Evolutionary conservation across 2,113 vertebrate genomes (phyloP), one percentile per base, ranked within the genome.

Genomic region (Paratilapia polleni): DNA sequence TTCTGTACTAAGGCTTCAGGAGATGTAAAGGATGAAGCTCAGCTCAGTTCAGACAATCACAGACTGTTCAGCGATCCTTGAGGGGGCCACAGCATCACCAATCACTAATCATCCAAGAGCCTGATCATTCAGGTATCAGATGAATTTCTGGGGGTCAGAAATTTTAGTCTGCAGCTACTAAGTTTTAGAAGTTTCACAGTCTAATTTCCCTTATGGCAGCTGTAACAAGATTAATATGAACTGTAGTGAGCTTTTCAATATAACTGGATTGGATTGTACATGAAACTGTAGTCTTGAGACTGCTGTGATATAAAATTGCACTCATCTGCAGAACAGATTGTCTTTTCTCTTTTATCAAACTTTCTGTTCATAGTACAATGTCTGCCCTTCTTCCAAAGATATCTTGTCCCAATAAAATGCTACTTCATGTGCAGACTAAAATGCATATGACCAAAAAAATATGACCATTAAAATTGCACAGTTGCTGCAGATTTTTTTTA

Each of bases 161-260:
- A 58, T 61, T 61, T 60, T 61, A 17, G 10, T 28, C 11, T 49
- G 76, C 13, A 49, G 58, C 41, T 41, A 49, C 41, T 70, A 6
- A 22, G 58, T 78, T 78, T 47, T 14, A 61, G 58, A 43, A 61
- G 76, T 78, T 78, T 60, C 41, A 34, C 41, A 49, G 58, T 31
- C 36, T 78, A 60, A 78, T 78, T 78, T 78, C 76, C 41, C 76
- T 78, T 54, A 73, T n/a, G 41, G 41, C 12, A 1, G 24, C 76
- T 62, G 58, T 78, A n/a, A 61, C 41, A 34, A 31, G 58, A 49
- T 61, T 60, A 62, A 43, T 61, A 34, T 61, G n/a, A n/a, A 12
- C 24, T 77, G 75, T 26, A 47, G 56, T 43, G 36, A 77, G 57
- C 38, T 77, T 77, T 77, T 77, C 57, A 77, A 77, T 77, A 77